Conservation (phyloP, 1,140 invertebrate species). For the Holcopasites calliopsidis region DNA sequence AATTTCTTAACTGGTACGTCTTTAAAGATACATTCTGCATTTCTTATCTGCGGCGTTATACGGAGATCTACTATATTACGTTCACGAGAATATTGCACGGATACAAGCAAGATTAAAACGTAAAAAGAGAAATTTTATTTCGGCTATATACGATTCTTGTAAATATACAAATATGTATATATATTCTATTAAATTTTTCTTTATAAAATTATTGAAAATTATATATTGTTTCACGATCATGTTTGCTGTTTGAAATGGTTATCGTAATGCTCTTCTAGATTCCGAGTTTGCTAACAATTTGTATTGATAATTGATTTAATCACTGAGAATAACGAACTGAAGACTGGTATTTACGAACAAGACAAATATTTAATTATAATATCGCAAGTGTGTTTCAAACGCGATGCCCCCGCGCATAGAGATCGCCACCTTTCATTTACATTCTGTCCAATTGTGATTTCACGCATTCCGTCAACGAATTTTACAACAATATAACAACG, state of each 20-base stretch:
- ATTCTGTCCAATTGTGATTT: slow-evolving; percentile 30
- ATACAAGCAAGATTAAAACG: not conserved
- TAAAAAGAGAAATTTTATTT: not conserved
- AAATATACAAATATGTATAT: slow-evolving; percentile 20
- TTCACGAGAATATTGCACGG: slow-evolving; percentile 8
- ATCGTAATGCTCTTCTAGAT: not conserved
- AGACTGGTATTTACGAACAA: slow-evolving; percentile 4
- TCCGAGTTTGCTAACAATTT: not conserved
- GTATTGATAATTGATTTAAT: slow-evolving; percentile 24
- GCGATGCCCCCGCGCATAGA: not conserved
- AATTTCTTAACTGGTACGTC: no score
- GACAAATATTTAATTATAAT: not conserved
- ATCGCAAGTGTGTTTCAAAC: not conserved
- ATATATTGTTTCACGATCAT: slow-evolving; percentile 5
- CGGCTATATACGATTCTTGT: not conserved
- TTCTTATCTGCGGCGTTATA: no score
- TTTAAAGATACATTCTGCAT: no score
- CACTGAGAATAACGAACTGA: slow-evolving; percentile 1
- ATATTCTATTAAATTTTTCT: not conserved
- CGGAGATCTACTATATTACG: slow-evolving; percentile 32
- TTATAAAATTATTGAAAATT: not conserved
- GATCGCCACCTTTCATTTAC: slow-evolving; percentile 6
- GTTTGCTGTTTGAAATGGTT: not conserved
- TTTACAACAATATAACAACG: slow-evolving; percentile 21
- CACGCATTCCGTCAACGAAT: slow-evolving; percentile 35